These are phyloP conservation scores for Aphelenchoides avenae DNA, from an alignment of 1,140 invertebrate genomes.

Conservation along the genomic window DNA sequence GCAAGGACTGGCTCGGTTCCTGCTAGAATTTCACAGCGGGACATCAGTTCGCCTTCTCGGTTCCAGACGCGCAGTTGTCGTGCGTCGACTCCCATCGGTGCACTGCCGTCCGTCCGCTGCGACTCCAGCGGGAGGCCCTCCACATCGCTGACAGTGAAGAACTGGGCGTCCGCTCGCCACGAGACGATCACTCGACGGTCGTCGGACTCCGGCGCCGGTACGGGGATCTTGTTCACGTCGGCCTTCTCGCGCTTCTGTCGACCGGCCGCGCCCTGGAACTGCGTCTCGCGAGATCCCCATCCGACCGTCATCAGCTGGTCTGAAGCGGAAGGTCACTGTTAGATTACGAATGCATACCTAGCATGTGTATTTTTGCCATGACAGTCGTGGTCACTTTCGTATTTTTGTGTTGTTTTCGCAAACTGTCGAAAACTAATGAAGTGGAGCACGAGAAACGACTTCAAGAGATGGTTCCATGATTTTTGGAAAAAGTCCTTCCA, in stretches of 20 bases:
- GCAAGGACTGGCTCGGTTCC: slow-evolving; percentile 69
- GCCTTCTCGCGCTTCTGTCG: slow-evolving; percentile 70
- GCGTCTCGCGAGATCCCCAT: slow-evolving; percentile 90
- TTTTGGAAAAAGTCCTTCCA: no score
- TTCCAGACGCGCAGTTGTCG: slow-evolving; percentile 72
- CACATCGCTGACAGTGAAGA: slow-evolving; percentile 74
- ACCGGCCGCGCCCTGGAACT: slow-evolving; percentile 84
- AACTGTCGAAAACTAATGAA: no score
- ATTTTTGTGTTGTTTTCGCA: no score
- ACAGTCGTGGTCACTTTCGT: no score
- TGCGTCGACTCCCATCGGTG: background rate
- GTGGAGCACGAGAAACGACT: no score
- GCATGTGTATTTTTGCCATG: slow-evolving; percentile 1
- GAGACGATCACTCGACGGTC: slow-evolving; percentile 65
- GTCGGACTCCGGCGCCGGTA: slow-evolving; percentile 59
- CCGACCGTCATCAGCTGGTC: slow-evolving; percentile 77
- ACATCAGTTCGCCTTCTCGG: slow-evolving; percentile 70
- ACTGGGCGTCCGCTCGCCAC: slow-evolving; percentile 78
- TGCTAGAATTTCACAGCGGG: slow-evolving; percentile 70
- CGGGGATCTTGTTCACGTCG: slow-evolving; percentile 58
- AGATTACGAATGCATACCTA: no score
- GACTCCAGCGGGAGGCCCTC: slow-evolving; percentile 33
- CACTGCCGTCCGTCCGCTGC: slow-evolving; percentile 5
- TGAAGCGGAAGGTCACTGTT: slow-evolving; percentile 55
- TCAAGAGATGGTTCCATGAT: no score